phyloP scores from a whole-genome alignment of 2,888 invertebrate species.

The Morpho achilles region DNA sequence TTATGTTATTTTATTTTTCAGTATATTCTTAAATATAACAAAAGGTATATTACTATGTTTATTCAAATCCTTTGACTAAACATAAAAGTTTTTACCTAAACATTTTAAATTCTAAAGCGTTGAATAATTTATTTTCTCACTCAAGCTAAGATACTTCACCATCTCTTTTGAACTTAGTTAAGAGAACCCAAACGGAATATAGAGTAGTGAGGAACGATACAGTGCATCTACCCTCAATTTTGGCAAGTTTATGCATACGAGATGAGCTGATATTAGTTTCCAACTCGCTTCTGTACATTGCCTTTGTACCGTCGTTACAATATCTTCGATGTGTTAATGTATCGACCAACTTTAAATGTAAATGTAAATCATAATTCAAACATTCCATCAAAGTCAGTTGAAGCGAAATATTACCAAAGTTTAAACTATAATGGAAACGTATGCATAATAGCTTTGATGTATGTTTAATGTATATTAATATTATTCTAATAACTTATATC shows the following conservation, averaged over 20 bases:
- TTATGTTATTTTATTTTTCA: no score
- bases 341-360: conserved; percentile 29
- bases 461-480: not conserved
- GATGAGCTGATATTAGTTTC: conserved; percentile 63
- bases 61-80: no score
- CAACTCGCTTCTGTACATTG: conserved; percentile 47
- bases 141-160: conserved; percentile 6
- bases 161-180: conserved; percentile 25
- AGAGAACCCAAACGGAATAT: conserved; percentile 29
- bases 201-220: conserved; percentile 26
- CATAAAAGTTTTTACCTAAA: not conserved
- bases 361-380: conserved; percentile 31
- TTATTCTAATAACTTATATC: not conserved
- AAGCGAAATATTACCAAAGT: conserved; percentile 18
- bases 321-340: conserved; percentile 57
- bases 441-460: conserved; percentile 6
- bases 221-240: conserved; percentile 23
- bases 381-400: conserved; percentile 22
- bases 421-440: conserved; percentile 1
- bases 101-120: conserved; percentile 1
- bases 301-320: conserved; percentile 61
- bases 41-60: no score
- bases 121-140: conserved; percentile 2
- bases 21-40: no score
- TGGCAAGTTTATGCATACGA: conserved; percentile 59